Percentiles rank a stretch among this genome's conserved stretches.
These are phyloP conservation scores for Antitype chi DNA, from an alignment of 2,888 invertebrate genomes.

Conservation along the genomic window DNA sequence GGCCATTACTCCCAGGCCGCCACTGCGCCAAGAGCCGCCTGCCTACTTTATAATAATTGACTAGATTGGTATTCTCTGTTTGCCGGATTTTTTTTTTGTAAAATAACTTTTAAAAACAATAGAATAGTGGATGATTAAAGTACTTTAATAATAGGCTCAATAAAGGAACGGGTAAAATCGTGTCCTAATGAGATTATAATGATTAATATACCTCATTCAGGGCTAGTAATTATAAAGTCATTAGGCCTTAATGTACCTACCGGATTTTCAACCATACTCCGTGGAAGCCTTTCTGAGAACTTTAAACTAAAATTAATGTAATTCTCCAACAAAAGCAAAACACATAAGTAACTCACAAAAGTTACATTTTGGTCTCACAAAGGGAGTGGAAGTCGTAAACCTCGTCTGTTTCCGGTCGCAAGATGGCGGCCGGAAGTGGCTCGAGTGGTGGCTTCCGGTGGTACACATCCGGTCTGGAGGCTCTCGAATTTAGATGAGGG, in stretches of 20 bases:
- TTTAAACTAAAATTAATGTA: constrained; percentile 14
- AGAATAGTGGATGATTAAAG: background rate
- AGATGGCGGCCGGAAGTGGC: constrained; percentile 86
- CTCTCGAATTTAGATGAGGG: constrained; percentile 69
- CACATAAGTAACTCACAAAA: constrained; percentile 61
- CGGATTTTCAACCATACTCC: background rate
- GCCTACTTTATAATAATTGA: too few relatives aligned
- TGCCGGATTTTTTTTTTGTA: background rate
- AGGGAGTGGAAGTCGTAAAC: constrained; percentile 85
- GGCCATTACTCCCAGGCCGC: too few relatives aligned
- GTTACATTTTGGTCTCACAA: constrained; percentile 72
- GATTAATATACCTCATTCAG: background rate
- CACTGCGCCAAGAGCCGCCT: too few relatives aligned
- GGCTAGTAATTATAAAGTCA: background rate
- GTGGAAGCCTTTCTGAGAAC: background rate
- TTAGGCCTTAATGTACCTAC: background rate
- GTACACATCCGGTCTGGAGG: constrained; percentile 78
- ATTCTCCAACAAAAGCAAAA: constrained; percentile 62
- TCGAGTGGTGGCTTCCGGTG: constrained; percentile 81
- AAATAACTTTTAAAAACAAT: background rate
- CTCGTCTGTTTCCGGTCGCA: constrained; percentile 79
- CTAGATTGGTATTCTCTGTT: background rate
- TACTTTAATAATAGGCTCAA: background rate
- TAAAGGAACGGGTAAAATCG: background rate
- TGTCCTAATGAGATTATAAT: constrained; percentile 6